Evolutionary conservation across 2,113 vertebrate species (phyloP).

Genomic region (Rhabdomys dilectus): DNA sequence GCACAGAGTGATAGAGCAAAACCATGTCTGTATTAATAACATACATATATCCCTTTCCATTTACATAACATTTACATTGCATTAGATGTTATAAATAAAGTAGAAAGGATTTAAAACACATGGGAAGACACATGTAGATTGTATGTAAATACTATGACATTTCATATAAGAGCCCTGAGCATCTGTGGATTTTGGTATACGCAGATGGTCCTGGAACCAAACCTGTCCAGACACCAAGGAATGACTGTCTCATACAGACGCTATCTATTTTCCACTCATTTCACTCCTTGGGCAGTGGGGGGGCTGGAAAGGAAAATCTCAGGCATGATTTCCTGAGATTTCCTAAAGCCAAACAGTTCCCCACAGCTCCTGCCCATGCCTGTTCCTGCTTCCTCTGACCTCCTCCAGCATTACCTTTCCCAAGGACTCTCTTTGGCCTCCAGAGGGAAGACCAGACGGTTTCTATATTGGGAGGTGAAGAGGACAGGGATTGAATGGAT

Average conservation of each 20-base stretch:
- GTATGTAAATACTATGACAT: background rate
- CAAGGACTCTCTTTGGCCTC: background rate
- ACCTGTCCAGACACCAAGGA: background rate
- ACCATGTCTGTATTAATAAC: background rate
- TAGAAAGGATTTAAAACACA: background rate
- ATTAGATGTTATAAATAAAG: background rate
- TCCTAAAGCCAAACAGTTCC: background rate
- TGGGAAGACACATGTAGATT: background rate
- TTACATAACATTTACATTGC: background rate
- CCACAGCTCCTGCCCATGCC: background rate
- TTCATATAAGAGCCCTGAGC: background rate
- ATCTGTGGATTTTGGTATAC: background rate
- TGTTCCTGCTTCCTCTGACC: background rate
- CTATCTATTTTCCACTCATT: background rate
- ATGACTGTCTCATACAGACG: background rate
- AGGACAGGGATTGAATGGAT: background rate
- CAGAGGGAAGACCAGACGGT: background rate
- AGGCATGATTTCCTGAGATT: background rate
- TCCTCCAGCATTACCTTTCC: background rate
- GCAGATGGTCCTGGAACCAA: background rate
- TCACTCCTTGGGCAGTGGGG: background rate
- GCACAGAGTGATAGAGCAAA: background rate
- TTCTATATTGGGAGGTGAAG: conserved; percentile 52
- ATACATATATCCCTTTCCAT: background rate
- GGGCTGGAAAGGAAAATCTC: background rate